A percentile compares a stretch with the other conserved stretches of the same genome.
Evolutionary conservation across 2,888 invertebrate species (phyloP).

Genomic region (Rambutsinella grinnellia): DNA sequence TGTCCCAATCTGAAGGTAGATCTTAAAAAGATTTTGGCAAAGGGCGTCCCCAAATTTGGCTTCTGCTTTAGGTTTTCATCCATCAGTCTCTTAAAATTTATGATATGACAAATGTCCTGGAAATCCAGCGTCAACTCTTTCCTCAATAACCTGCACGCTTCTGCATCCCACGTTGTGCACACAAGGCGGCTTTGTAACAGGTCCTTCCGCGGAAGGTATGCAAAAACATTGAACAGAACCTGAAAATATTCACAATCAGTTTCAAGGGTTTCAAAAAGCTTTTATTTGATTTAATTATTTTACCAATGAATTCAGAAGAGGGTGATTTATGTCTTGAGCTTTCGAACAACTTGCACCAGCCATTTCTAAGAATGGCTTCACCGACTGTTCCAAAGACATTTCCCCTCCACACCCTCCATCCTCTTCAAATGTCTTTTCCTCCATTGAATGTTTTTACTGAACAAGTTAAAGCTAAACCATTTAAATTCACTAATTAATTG

Average conservation of each 20-base stretch:
- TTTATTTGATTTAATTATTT: no score
- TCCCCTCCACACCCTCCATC: no score
- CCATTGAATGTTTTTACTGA: no score
- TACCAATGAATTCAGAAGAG: no score
- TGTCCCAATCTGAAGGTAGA: constrained; percentile 43
- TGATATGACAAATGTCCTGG: constrained; percentile 44
- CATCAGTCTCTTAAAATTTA: constrained; percentile 39
- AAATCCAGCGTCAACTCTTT: constrained; percentile 38
- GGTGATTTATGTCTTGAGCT: no score
- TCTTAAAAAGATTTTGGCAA: constrained; percentile 38
- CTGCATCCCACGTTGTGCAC: constrained; percentile 36
- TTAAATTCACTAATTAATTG: no score
- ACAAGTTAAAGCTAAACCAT: no score
- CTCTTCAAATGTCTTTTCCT: no score
- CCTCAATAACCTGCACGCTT: constrained; percentile 33
- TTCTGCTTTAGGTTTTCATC: constrained; percentile 28
- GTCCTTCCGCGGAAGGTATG: constrained; percentile 30
- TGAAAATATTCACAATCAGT: constrained; percentile 14
- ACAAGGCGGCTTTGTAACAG: constrained; percentile 32
- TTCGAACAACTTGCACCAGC: no score
- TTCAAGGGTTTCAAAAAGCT: no score
- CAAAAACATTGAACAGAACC: constrained; percentile 33
- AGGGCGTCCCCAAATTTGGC: constrained; percentile 27
- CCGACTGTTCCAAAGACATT: no score
- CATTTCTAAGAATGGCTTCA: no score